Base-by-base conservation (phyloP, 1,140 invertebrate species). In the Macrostomum lignano region DNA sequence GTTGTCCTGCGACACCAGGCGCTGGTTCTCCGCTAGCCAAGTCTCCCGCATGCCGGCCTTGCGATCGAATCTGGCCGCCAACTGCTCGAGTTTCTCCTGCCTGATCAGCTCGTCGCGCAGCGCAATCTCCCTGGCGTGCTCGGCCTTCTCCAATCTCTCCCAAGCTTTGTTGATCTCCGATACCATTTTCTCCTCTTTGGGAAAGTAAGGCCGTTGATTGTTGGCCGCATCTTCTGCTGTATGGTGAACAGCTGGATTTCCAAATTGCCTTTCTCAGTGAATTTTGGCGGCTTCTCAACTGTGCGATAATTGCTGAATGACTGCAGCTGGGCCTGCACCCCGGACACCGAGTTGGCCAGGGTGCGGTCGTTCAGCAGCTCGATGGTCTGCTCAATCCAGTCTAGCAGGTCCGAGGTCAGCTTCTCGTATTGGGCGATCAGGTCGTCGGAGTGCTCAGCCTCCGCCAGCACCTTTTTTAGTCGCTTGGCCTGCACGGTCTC, bases 81-180 rank as follows among this genome's bases (percentile, higher is more conserved):
- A 57, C 55, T 96, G 91, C 50, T 96, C 88, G 7, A 98, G 62
- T 58, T 96, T 96, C 60, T 98, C 88, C 65, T 98, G 91, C 13
- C 88, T 53, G 34, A 98, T 96, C 9, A 98, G 60, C 53, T 98
- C 88, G 31, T 58, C 50, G 37, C 52, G 38, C 2, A 98, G 58
- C 1, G 88, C 84, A 32, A 98, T 59, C 62, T 98, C 91, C 4
- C 86, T 64, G 50, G 93, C 84, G 55, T 98, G 88, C 57, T 98
- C 91, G 15, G 88, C 73, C 56, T 91, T 93, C 60, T 98, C 91
- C 10, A 98, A 61, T 3, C 72, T 61, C 52, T 94, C 82, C 91
- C 91, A 98, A 11, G 88, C 84, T 48, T 81, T 81, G 62, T 96
- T 96, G 45, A 96, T 96, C 53, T 96, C 91, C n/a, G 78, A 77